A percentile compares a stretch with the other conserved stretches of the same genome.
Evolutionary conservation across 2,797 vertebrate genomes (phyloP).

Genomic region (Malacoraja senta): DNA sequence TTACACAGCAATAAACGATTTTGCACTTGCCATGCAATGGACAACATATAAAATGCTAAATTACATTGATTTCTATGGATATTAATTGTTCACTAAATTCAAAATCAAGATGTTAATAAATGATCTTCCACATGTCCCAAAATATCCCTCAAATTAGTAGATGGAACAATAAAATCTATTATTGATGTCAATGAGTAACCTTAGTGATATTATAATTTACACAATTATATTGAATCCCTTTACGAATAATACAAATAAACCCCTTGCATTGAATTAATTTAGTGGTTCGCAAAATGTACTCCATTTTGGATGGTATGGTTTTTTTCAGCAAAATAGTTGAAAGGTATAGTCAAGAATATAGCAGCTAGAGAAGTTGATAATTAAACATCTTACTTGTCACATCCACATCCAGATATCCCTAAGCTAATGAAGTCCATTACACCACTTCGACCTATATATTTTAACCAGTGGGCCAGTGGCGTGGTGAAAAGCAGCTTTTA

Average conservation of each 20-base stretch:
- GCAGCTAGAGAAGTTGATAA: background rate
- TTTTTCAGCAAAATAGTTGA: background rate
- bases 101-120: background rate
- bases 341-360: background rate
- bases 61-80: background rate
- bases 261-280: background rate
- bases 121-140: background rate
- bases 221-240: background rate
- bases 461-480: background rate
- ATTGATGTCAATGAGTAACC: background rate
- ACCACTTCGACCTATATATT: background rate
- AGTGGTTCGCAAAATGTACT: background rate
- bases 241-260: background rate
- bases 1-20: background rate
- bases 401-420: background rate
- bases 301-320: background rate
- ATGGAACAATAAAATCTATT: background rate
- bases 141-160: background rate
- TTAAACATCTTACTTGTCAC: background rate
- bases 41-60: background rate
- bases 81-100: background rate
- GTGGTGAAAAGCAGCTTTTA: background rate
- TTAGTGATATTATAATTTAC: background rate
- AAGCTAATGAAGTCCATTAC: background rate
- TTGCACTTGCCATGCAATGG: background rate